These are phyloP conservation scores for Halocaridina rubra DNA, from an alignment of 2,888 invertebrate genomes.

Conservation along the genomic window DNA sequence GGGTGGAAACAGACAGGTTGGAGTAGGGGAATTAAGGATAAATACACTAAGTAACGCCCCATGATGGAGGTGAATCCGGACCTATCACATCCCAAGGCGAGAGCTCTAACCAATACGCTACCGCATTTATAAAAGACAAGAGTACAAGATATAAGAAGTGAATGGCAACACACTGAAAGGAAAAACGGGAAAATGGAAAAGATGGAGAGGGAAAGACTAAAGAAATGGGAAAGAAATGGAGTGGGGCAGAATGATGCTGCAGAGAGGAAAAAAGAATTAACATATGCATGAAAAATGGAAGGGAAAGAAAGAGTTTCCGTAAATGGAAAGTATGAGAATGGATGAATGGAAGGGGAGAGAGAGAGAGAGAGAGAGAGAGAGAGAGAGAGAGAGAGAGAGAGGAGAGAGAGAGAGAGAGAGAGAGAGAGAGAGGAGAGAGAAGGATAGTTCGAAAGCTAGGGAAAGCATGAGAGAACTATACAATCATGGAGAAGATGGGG, in stretches of 20 bases:
- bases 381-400: constrained; percentile 23
- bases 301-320: not conserved
- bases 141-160: not conserved
- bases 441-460: constrained; percentile 1
- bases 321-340: not conserved
- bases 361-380: constrained; percentile 26
- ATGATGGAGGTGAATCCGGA: too few species aligned
- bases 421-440: not conserved
- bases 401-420: not conserved
- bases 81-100: too few species aligned
- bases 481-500: not conserved
- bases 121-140: too few species aligned
- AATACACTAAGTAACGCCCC: too few species aligned
- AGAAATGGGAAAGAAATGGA: not conserved
- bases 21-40: too few species aligned
- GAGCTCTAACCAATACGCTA: too few species aligned
- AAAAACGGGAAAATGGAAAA: not conserved
- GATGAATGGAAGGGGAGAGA: not conserved
- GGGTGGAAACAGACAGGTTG: too few species aligned
- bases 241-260: not conserved
- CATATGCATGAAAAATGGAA: not conserved
- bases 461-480: constrained; percentile 2
- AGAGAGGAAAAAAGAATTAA: not conserved
- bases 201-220: not conserved
- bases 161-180: not conserved